phyloP scores from a whole-genome alignment of 2,888 invertebrate species.

The Himalopsyche kuldschensis region DNA sequence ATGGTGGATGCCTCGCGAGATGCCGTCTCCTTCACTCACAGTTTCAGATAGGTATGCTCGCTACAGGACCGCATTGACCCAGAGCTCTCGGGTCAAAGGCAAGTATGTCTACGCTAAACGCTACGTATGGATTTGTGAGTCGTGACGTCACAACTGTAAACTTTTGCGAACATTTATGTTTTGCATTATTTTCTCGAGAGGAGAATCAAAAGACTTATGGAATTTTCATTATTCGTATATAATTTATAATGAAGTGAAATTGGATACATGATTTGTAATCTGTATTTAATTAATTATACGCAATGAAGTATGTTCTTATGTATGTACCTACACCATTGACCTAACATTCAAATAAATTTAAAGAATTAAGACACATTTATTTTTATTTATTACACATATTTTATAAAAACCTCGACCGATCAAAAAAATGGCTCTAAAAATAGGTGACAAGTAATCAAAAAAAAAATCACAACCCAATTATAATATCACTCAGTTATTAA shows the following conservation, averaged over 20 bases:
- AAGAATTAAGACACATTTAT: too few species aligned
- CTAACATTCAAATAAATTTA: too few species aligned
- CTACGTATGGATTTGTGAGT: not conserved
- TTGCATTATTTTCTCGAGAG: not conserved
- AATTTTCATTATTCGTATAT: not conserved
- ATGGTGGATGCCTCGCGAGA: not conserved
- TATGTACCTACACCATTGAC: too few species aligned
- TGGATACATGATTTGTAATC: too few species aligned
- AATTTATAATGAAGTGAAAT: not conserved
- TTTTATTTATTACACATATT: too few species aligned
- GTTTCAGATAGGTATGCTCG: not conserved
- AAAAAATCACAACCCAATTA: too few species aligned
- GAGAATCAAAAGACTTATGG: not conserved
- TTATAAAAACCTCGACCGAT: too few species aligned
- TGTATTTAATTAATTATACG: too few species aligned
- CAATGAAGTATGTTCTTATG: too few species aligned
- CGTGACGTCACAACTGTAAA: not conserved
- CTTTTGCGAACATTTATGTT: not conserved
- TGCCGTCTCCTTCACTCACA: not conserved
- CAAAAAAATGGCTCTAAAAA: too few species aligned
- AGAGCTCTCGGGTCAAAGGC: not conserved
- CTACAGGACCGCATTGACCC: slow-evolving; percentile 1
- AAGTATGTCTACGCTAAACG: not conserved
- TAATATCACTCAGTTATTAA: too few species aligned
- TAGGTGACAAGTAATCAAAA: too few species aligned